Evolutionary conservation across 2,888 invertebrate genomes (phyloP).

Genomic region (Alviniconcha strummeri): DNA sequence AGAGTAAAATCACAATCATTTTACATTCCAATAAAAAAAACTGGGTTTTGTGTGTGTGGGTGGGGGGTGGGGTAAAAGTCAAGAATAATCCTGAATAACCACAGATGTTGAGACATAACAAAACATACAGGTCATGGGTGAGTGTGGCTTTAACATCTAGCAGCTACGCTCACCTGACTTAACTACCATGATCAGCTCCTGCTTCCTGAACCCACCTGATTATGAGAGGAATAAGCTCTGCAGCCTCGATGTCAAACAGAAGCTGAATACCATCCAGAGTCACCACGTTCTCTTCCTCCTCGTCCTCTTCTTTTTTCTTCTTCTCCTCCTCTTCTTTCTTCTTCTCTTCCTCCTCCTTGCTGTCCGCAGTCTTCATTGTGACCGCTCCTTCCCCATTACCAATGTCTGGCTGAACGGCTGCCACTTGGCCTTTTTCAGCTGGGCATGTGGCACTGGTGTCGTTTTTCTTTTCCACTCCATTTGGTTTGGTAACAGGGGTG

Average conservation of each 20-base stretch:
- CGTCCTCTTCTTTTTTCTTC: not conserved
- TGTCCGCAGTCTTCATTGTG: not conserved
- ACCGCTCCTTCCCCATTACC: slow-evolving; percentile 14
- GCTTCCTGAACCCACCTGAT: slow-evolving; percentile 48
- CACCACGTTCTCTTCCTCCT: slow-evolving; percentile 3
- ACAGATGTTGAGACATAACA: no score
- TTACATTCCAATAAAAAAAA: no score
- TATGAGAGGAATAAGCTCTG: slow-evolving; percentile 60
- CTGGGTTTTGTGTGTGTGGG: no score
- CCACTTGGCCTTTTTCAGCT: not conserved
- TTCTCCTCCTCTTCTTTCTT: not conserved
- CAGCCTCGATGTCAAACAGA: slow-evolving; percentile 61
- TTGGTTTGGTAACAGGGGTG: not conserved
- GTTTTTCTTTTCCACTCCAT: not conserved
- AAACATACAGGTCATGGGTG: no score
- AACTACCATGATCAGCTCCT: no score
- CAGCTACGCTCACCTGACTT: no score
- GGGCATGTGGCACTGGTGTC: not conserved
- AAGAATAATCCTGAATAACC: no score
- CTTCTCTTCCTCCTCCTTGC: not conserved
- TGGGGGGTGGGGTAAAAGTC: no score
- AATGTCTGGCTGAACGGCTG: not conserved
- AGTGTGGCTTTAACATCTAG: no score
- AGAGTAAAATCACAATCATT: no score
- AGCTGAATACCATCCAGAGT: slow-evolving; percentile 54